Evolutionary conservation across 2,888 invertebrate species (phyloP).

Genomic region (Galeopsomyia nigrocyanea): DNA sequence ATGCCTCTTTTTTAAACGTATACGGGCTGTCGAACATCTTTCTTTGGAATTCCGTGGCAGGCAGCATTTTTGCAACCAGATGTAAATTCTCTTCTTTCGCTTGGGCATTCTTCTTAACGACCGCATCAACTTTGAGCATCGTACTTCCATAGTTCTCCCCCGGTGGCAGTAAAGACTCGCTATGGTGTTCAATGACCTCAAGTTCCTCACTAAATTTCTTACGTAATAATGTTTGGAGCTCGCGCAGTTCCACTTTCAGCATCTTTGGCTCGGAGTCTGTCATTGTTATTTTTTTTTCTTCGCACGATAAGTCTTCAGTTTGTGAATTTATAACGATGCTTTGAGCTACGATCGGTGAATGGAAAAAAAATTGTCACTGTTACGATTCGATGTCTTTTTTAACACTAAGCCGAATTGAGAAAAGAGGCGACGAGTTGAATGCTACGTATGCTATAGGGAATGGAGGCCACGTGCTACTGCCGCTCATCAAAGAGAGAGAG

Average conservation of each 20-base stretch:
- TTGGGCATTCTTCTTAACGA: slow-evolving; percentile 48
- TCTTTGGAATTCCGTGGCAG: slow-evolving; percentile 71
- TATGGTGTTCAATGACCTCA: slow-evolving; percentile 53
- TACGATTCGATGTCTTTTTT: too few relatives aligned
- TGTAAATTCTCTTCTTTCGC: slow-evolving; percentile 63
- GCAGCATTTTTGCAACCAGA: slow-evolving; percentile 73
- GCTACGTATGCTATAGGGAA: too few relatives aligned
- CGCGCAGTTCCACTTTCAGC: slow-evolving; percentile 51
- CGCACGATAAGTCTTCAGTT: too few relatives aligned
- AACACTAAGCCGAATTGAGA: too few relatives aligned
- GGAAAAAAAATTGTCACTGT: too few relatives aligned
- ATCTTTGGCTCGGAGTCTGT: neutral
- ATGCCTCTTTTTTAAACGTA: slow-evolving; percentile 73
- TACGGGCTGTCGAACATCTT: slow-evolving; percentile 71
- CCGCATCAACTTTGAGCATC: slow-evolving; percentile 68
- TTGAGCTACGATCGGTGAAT: too few relatives aligned
- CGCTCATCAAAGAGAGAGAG: too few relatives aligned
- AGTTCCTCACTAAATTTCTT: slow-evolving; percentile 51
- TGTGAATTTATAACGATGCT: too few relatives aligned
- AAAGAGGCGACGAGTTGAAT: too few relatives aligned
- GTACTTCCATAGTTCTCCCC: slow-evolving; percentile 77
- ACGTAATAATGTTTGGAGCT: slow-evolving; percentile 57
- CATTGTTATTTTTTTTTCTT: too few relatives aligned
- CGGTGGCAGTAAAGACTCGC: slow-evolving; percentile 62
- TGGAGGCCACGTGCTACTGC: too few relatives aligned